Base-by-base conservation (phyloP, 2,888 invertebrate genomes). In the Dilophus febrilis region DNA sequence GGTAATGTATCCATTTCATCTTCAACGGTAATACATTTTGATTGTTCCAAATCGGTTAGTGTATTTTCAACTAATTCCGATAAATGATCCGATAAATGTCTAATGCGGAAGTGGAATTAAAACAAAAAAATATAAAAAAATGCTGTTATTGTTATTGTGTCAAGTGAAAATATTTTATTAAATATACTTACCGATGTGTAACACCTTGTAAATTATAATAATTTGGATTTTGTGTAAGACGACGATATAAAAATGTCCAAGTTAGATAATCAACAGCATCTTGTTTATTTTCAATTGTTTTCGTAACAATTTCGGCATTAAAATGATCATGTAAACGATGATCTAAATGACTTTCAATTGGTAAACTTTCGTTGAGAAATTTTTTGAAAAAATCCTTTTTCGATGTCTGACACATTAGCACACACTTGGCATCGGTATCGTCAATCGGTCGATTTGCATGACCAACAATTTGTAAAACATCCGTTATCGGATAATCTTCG, bases 311-410 rank as follows among this genome's bases (percentile, higher is more conserved):
- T 66, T 99, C 98, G 0, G 98, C 98, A 65, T 98, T 99, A 61
- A 99, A 92, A 64, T 99, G 98, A 66, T 99, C 98, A 61, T 98
- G 97, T 3, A 99, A 71, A 45, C 91, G 76, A 55, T 97, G 97
- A 67, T 99, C 97, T 50, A 99, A 66, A 62, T 98, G 97, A 47
- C 94, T 95, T 70, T 97, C 97, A 1, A 97, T 81, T 1, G 97
- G 97, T 41, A 98, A 61, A 1, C 95, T 92, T 58, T 98, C 97
- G 57, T 90, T 92, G 37, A 98, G 68, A 59, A 99, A 88, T 60
- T 98, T 98, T 56, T 94, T 91, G 66, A 91, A 97, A 72, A 94
- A 95, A 50, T 95, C 92, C 65, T 95, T 97, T 64, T 97, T 98
- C 10, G 94, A 91, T 40, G 81, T 83, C 52, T 92, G 97, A 61